A percentile compares a stretch with the other conserved stretches of the same genome.
These are phyloP conservation scores for Lagria hirta DNA, from an alignment of 2,888 invertebrate species.

Conservation along the genomic window DNA sequence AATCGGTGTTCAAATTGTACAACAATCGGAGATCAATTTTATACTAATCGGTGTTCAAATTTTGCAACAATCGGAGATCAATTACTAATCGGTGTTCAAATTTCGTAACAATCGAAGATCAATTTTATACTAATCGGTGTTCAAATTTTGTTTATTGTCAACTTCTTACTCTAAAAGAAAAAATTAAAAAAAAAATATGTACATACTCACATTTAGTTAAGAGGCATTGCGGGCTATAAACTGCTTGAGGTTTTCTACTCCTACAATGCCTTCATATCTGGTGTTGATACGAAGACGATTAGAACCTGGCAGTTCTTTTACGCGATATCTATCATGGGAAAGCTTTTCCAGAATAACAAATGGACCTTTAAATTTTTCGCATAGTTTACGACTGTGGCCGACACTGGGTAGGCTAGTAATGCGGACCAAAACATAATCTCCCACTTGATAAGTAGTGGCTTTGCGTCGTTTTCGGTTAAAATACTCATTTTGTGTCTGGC, in stretches of 20 bases:
- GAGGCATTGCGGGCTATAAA: neutral
- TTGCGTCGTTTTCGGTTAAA: neutral
- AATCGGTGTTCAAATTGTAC: too few species aligned
- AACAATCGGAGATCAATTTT: too few species aligned
- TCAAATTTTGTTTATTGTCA: neutral
- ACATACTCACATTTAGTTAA: neutral
- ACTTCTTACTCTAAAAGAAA: neutral
- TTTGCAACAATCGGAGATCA: too few species aligned
- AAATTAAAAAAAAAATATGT: neutral
- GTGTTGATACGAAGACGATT: neutral
- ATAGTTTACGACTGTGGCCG: neutral
- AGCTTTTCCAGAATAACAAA: neutral
- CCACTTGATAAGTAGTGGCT: neutral
- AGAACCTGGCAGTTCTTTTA: neutral
- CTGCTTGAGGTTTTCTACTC: neutral
- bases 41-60: too few species aligned
- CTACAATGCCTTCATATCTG: neutral
- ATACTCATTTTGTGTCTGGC: neutral
- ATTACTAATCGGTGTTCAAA: neutral
- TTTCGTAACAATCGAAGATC: too few species aligned
- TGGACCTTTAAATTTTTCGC: neutral
- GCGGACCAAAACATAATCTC: neutral
- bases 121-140: too few species aligned
- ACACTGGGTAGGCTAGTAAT: neutral
- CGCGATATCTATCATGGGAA: neutral